Conservation (phyloP, 2,113 vertebrate genomes). For the Dicentrarchus labrax region DNA sequence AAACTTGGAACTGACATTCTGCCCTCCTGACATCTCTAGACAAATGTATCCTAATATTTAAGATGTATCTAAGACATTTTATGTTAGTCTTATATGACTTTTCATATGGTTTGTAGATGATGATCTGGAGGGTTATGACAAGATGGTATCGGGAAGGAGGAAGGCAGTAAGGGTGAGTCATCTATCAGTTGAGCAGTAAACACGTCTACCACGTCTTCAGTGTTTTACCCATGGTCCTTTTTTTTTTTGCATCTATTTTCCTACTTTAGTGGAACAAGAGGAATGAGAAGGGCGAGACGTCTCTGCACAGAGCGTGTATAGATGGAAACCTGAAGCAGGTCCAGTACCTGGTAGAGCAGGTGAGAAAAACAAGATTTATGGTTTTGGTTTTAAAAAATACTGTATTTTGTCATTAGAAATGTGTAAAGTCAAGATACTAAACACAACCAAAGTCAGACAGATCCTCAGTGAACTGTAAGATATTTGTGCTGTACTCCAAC, state of each 20-base stretch:
- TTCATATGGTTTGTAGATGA: slow-evolving; percentile 74
- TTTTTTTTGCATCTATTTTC: no score
- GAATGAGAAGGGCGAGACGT: slow-evolving; percentile 93
- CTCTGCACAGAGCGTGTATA: slow-evolving; percentile 93
- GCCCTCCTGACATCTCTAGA: no score
- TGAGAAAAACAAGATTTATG: slow-evolving; percentile 52
- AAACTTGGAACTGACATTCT: not conserved
- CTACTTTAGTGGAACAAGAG: slow-evolving; percentile 91
- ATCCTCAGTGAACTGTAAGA: not conserved
- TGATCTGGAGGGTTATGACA: slow-evolving; percentile 87
- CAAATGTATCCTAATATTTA: not conserved
- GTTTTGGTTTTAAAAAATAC: not conserved
- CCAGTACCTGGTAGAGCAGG: slow-evolving; percentile 88
- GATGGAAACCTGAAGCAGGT: slow-evolving; percentile 90
- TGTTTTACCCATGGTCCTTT: not conserved
- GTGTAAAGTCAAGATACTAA: not conserved
- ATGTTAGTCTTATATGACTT: not conserved
- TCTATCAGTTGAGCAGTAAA: not conserved
- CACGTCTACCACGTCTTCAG: not conserved
- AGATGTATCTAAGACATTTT: no score
- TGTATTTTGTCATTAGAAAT: not conserved
- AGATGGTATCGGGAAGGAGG: slow-evolving; percentile 82
- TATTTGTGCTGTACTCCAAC: not conserved
- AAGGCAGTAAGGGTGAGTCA: slow-evolving; percentile 84
- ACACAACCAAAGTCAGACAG: not conserved